phyloP scores from a whole-genome alignment of 2,113 vertebrate species.

The Papio anubis region DNA sequence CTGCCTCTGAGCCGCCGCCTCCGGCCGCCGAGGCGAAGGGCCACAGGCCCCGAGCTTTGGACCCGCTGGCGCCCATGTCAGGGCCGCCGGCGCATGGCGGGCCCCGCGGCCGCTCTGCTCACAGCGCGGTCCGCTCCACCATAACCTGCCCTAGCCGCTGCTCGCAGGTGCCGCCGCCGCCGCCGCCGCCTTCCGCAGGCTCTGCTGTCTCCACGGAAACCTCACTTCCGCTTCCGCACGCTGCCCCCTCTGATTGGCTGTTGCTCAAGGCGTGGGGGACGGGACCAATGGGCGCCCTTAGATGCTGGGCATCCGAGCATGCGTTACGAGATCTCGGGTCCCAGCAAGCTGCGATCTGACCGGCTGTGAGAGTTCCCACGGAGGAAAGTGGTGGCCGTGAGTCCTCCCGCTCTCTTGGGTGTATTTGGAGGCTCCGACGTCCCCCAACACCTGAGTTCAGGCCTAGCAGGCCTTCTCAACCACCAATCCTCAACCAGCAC shows the following conservation, averaged over 20 bases:
- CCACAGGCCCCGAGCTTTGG: conserved; percentile 93
- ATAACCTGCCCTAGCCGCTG: background rate
- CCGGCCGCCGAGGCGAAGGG: conserved; percentile 88
- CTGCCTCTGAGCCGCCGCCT: conserved; percentile 81
- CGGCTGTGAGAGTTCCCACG: background rate
- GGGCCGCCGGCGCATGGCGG: conserved; percentile 76
- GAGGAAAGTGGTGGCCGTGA: rapidly evolving
- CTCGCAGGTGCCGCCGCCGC: background rate
- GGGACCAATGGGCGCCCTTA: background rate
- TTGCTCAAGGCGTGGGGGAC: background rate
- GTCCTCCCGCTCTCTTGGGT: too few relatives aligned
- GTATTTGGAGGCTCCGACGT: background rate
- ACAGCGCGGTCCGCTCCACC: conserved; percentile 34
- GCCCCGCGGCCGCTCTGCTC: conserved; percentile 15
- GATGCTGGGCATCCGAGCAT: conserved; percentile 5
- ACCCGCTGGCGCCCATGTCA: conserved; percentile 95
- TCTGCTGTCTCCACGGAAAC: conserved; percentile 75
- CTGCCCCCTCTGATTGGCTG: conserved; percentile 38
- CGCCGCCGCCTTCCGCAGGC: conserved; percentile 54
- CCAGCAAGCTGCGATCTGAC: background rate
- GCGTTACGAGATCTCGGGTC: background rate
- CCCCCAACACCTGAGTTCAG: background rate
- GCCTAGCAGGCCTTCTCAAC: background rate
- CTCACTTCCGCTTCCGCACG: conserved; percentile 72
- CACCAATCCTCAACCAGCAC: background rate